Evolutionary conservation across 1,140 invertebrate species (phyloP).

Genomic region (Planococcus citri): DNA sequence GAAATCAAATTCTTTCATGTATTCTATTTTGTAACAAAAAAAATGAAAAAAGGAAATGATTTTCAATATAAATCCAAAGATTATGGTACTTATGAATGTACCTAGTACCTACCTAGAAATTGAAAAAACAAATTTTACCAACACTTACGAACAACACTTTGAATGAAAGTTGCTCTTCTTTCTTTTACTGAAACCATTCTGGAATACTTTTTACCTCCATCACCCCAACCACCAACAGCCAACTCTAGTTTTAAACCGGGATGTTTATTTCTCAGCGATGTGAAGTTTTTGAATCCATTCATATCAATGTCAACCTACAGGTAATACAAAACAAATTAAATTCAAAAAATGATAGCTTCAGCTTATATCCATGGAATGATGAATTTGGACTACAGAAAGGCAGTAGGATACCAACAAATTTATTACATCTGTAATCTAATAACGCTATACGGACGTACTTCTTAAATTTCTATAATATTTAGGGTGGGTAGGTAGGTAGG

Average conservation of each 20-base stretch:
- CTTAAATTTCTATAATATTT: too few species aligned
- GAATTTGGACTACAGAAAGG: too few species aligned
- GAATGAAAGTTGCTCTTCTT: slow-evolving; percentile 55
- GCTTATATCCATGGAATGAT: too few species aligned
- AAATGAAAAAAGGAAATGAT: slow-evolving; percentile 11
- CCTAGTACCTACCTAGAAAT: too few species aligned
- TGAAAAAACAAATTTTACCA: not conserved
- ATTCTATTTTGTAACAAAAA: slow-evolving; percentile 39
- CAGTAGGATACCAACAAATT: too few species aligned
- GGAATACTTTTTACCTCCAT: slow-evolving; percentile 75
- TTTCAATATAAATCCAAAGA: not conserved
- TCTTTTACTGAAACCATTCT: slow-evolving; percentile 54
- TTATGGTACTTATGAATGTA: too few species aligned
- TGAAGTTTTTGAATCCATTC: slow-evolving; percentile 72
- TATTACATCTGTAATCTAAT: too few species aligned
- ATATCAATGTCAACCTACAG: slow-evolving; percentile 54
- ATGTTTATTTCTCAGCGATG: slow-evolving; percentile 51
- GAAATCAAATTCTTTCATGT: slow-evolving; percentile 61
- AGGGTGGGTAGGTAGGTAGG: too few species aligned
- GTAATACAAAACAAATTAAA: not conserved
- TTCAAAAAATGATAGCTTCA: not conserved
- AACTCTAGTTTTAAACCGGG: slow-evolving; percentile 62
- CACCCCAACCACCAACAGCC: slow-evolving; percentile 77
- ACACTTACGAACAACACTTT: slow-evolving; percentile 39
- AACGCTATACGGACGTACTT: too few species aligned